Evolutionary conservation across 1,140 invertebrate genomes (phyloP), one percentile per base, ranked within the genome.

Genomic region (Drosophila leontia): DNA sequence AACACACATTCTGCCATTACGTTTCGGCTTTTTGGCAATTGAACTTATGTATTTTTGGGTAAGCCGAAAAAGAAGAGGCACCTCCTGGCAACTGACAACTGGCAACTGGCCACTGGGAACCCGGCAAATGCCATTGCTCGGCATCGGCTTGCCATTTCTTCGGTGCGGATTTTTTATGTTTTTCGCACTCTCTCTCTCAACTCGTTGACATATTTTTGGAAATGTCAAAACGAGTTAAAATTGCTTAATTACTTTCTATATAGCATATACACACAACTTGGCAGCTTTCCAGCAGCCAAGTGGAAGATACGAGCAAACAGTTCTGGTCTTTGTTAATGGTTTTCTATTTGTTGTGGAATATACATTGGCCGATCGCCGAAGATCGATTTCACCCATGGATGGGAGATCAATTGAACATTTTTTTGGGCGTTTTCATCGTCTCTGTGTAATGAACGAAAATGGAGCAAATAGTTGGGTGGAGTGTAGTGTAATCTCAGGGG

Each of bases 181-280:
- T 82, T 80, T 78, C 58, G 61, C 77, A 83, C 84, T 65, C 84
- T 56, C 53, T 56, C 53, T 74, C 71, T 51, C 62, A 42, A 48
- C 62, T 79, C 77, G 78, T 81, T 88, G 86, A 85, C 85, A 88
- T 88, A 88, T 88, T 88, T 88, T 88, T 85, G 81, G 85, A 88
- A 91, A 85, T 88, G 85, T 88, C 86, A 90, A 88, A 88, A 90
- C 67, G 67, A 67, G 56, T 79, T 88, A 44, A 63, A 79, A 88
- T 79, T 79, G 85, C 85, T 88, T 85, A 90, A 90, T 90, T 88
- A 88, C 86, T 90, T 84, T 90, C 80, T 69, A 72, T 56, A 71
- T 47, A 1, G 51, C 64, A 68, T 42, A 62, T 34, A 51, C 47
- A 68, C 48, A 65, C 44, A 56, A 47, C 26, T 88, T 88, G 84